Evolutionary conservation across 2,113 vertebrate genomes (phyloP).

Genomic region (Pseudorectes ferrugineus): DNA sequence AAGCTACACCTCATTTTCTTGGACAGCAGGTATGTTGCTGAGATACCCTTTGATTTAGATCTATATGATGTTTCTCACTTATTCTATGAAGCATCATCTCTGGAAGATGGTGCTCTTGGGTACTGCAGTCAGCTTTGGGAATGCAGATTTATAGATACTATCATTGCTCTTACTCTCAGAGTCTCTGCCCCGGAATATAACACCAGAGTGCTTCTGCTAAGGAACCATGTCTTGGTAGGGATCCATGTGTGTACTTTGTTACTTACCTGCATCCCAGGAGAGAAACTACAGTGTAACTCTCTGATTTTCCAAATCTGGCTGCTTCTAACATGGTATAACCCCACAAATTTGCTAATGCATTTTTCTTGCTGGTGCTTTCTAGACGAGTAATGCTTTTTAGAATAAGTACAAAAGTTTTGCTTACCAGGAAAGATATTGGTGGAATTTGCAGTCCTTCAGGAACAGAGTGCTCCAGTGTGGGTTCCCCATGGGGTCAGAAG

Average conservation of each 20-base stretch:
- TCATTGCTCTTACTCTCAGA: not conserved
- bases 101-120: constrained; percentile 35
- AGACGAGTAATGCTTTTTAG: not conserved
- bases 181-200: not conserved
- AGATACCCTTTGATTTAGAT: not conserved
- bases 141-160: not conserved
- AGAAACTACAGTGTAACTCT: not conserved
- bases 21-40: not conserved
- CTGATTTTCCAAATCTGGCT: not conserved
- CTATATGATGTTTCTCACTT: not conserved
- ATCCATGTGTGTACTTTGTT: not conserved
- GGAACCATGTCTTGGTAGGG: not conserved
- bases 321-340: not conserved
- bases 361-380: not conserved
- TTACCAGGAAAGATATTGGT: not conserved
- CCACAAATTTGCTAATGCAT: not conserved
- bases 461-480: not conserved
- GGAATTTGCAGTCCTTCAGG: not conserved
- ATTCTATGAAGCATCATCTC: constrained; percentile 19
- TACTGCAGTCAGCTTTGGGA: not conserved
- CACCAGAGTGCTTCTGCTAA: not conserved
- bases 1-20: not conserved
- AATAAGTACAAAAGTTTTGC: not conserved
- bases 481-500: not conserved
- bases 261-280: not conserved